Conservation (phyloP, 2,113 vertebrate genomes). For the Acrocephalus arundinaceus region DNA sequence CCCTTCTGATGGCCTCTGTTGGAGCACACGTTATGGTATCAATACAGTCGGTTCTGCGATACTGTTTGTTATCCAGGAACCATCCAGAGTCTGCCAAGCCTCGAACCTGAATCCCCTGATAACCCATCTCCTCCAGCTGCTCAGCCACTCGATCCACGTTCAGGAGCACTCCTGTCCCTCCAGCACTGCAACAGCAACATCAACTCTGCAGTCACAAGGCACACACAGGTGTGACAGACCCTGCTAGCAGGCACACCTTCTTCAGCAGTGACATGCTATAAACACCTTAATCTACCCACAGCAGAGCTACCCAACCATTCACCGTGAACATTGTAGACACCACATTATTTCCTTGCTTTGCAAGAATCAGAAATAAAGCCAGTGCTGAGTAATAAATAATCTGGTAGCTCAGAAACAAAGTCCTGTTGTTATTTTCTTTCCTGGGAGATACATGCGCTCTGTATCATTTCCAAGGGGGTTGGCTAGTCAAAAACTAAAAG, state of each 20-base stretch:
- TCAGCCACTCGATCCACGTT: slow-evolving; percentile 93
- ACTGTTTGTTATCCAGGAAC: slow-evolving; percentile 98
- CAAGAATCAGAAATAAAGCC: background rate
- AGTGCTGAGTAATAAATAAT: background rate
- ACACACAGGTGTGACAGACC: background rate
- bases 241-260: no score
- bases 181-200: slow-evolving; percentile 79
- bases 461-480: background rate
- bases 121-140: slow-evolving; percentile 86
- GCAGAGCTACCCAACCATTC: background rate
- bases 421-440: background rate
- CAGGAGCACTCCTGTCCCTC: slow-evolving; percentile 92
- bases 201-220: background rate
- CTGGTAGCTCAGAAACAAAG: background rate
- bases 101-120: slow-evolving; percentile 88
- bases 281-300: background rate
- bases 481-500: background rate
- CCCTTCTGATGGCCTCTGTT: slow-evolving; percentile 93
- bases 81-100: slow-evolving; percentile 95
- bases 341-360: background rate
- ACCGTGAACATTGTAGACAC: background rate
- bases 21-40: slow-evolving; percentile 89
- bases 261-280: background rate
- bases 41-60: slow-evolving; percentile 88
- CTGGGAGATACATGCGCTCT: background rate